Percentiles rank a stretch among this genome's conserved stretches.
Evolutionary conservation across 2,113 vertebrate genomes (phyloP).

Genomic region (Atractosteus spatula): DNA sequence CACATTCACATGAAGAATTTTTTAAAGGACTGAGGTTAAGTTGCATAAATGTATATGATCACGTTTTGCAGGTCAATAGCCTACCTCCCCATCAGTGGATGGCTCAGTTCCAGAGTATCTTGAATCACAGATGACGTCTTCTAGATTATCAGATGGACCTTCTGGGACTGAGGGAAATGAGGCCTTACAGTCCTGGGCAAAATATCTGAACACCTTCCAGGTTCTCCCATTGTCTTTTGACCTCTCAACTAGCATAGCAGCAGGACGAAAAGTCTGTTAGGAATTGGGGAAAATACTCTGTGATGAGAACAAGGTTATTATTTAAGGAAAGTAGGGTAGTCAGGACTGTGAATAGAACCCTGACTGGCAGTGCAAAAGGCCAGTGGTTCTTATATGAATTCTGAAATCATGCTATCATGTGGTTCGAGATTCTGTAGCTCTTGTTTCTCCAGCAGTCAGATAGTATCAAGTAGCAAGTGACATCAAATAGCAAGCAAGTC

Average conservation of each 20-base stretch:
- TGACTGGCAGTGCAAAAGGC: too few relatives aligned
- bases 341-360: too few relatives aligned
- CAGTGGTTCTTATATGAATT: too few relatives aligned
- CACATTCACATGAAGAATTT: too few relatives aligned
- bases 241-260: conserved; percentile 84
- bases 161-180: conserved; percentile 71
- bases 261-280: conserved; percentile 79
- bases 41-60: too few relatives aligned
- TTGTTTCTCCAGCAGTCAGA: too few relatives aligned
- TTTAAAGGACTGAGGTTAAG: too few relatives aligned
- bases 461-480: too few relatives aligned
- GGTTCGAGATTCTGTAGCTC: too few relatives aligned
- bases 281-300: not conserved
- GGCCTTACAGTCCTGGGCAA: conserved; percentile 74
- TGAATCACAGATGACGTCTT: conserved; percentile 79
- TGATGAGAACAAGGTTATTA: not conserved
- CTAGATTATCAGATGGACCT: conserved; percentile 58
- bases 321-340: too few relatives aligned
- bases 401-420: too few relatives aligned
- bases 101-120: conserved; percentile 81
- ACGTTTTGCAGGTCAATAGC: not conserved
- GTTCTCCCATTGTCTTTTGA: conserved; percentile 77
- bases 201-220: conserved; percentile 81
- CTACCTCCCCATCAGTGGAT: conserved; percentile 81
- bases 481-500: too few relatives aligned